These are phyloP conservation scores for Zonotrichia leucophrys DNA, from an alignment of 2,113 vertebrate genomes.

Conservation along the genomic window DNA sequence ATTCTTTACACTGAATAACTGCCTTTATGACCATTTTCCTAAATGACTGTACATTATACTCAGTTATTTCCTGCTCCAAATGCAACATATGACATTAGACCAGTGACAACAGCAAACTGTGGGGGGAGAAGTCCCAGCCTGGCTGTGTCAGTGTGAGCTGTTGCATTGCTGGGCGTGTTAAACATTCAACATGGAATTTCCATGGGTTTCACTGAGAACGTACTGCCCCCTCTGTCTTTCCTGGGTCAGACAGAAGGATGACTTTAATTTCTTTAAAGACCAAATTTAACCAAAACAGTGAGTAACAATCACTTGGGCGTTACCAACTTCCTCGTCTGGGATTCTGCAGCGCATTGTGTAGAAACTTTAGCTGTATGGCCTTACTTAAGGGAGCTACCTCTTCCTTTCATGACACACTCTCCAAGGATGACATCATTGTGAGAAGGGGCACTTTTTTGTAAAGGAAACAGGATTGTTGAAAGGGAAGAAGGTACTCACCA, in stretches of 20 bases:
- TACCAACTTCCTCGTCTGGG: not conserved
- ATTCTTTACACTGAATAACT: not conserved
- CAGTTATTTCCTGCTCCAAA: not conserved
- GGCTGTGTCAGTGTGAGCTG: not conserved
- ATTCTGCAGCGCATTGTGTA: not conserved
- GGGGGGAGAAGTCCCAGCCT: not conserved
- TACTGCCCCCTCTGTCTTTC: not conserved
- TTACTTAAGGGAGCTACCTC: not conserved
- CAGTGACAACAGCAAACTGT: not conserved
- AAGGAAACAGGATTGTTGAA: not conserved
- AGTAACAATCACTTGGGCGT: not conserved
- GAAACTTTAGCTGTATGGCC: not conserved
- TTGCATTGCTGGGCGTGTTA: not conserved
- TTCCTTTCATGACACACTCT: not conserved
- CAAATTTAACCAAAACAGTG: not conserved
- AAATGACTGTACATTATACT: not conserved
- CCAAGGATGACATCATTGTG: not conserved
- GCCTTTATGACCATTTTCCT: not conserved
- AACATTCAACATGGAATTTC: not conserved
- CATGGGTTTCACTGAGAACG: not conserved
- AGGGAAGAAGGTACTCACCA: not conserved
- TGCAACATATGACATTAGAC: not conserved
- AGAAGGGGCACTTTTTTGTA: not conserved
- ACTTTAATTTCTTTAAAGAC: not conserved
- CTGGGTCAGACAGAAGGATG: not conserved